A percentile compares a stretch with the other conserved stretches of the same genome.
These are phyloP conservation scores for Terrapene triunguis DNA, from an alignment of 2,113 vertebrate species.

Conservation along the genomic window DNA sequence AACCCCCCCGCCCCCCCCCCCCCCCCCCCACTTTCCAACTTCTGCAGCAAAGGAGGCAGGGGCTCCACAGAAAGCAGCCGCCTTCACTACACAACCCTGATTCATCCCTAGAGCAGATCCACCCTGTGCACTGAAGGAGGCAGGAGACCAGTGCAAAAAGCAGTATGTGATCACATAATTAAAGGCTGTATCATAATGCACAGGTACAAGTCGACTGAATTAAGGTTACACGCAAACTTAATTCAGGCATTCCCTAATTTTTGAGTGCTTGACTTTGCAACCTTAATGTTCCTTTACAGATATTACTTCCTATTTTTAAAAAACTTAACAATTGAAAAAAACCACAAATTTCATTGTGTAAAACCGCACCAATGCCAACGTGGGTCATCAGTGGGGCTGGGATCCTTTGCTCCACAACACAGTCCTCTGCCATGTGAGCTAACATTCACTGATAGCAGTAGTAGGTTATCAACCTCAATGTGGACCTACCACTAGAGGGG, in stretches of 20 bases:
- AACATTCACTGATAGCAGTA: neutral
- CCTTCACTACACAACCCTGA: neutral
- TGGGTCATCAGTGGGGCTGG: neutral
- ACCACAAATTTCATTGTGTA: neutral
- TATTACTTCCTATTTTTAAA: neutral
- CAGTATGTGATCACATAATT: neutral
- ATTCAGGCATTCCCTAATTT: neutral
- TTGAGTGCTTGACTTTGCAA: neutral
- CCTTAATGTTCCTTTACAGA: neutral
- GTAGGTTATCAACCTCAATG: neutral
- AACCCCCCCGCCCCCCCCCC: neutral
- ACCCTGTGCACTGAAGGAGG: neutral
- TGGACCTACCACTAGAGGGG: neutral
- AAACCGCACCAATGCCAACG: neutral
- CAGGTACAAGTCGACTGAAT: neutral
- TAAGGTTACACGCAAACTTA: neutral
- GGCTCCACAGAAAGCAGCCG: neutral
- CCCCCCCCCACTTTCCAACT: conserved; percentile 20
- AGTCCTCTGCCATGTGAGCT: neutral
- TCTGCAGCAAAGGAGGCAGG: neutral
- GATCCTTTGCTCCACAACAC: neutral
- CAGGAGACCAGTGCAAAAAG: neutral
- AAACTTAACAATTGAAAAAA: neutral
- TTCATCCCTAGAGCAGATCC: neutral
- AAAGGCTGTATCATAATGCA: neutral